Percentiles rank a stretch among this genome's conserved stretches.
Evolutionary conservation across 2,797 vertebrate species (phyloP).

Genomic region (Spinus pinus): DNA sequence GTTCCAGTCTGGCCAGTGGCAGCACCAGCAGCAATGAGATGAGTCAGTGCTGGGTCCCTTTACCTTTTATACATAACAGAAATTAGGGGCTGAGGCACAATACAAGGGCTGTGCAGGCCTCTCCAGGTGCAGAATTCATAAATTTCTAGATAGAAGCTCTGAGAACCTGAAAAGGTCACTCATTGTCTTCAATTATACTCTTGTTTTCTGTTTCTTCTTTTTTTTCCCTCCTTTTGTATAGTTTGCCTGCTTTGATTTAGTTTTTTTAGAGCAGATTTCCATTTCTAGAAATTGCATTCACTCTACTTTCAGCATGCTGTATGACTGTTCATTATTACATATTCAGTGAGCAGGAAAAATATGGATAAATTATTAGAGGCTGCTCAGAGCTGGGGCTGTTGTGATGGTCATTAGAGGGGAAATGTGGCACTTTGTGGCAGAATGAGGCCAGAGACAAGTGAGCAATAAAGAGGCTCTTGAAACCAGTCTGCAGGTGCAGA

Average conservation of each 20-base stretch:
- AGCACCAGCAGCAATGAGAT: not conserved
- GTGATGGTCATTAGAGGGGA: constrained; percentile 43
- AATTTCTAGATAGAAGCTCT: not conserved
- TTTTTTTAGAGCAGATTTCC: not conserved
- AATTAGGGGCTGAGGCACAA: not conserved
- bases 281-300: constrained; percentile 59
- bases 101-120: not conserved
- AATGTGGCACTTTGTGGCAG: constrained; percentile 33
- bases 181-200: not conserved
- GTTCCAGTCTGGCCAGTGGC: not conserved
- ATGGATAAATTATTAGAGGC: not conserved
- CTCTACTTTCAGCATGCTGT: constrained; percentile 21
- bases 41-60: not conserved
- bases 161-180: constrained; percentile 11
- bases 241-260: not conserved
- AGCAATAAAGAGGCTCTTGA: constrained; percentile 55
- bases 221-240: not conserved
- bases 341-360: constrained; percentile 27
- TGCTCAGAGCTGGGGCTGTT: constrained; percentile 10
- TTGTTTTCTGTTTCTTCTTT: not conserved
- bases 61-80: not conserved
- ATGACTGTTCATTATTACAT: constrained; percentile 18
- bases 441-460: constrained; percentile 3
- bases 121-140: constrained; percentile 31
- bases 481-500: constrained; percentile 45